Evolutionary conservation across 2,888 invertebrate genomes (phyloP).

Genomic region (Plebejus argus): DNA sequence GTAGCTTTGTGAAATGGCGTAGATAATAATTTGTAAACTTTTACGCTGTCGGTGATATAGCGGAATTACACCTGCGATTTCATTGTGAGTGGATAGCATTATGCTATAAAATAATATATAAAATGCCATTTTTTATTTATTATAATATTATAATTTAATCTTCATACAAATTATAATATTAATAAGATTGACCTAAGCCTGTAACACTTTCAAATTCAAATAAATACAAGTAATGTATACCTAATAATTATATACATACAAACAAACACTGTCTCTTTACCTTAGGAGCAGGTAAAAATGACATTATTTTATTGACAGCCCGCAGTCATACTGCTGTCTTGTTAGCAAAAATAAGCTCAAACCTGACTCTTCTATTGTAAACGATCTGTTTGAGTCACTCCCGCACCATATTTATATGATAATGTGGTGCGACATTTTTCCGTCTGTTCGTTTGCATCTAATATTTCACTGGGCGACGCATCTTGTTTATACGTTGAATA

Average conservation of each 20-base stretch:
- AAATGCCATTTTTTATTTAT: neutral
- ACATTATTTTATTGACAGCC: constrained; percentile 1
- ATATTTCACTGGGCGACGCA: constrained; percentile 66
- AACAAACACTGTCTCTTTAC: neutral
- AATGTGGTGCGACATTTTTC: constrained; percentile 71
- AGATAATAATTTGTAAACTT: constrained; percentile 36
- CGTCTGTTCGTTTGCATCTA: constrained; percentile 68
- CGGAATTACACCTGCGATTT: constrained; percentile 25
- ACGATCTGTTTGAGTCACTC: constrained; percentile 35
- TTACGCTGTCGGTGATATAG: constrained; percentile 27
- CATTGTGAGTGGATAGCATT: neutral
- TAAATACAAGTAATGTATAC: too few species aligned
- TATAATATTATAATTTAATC: neutral
- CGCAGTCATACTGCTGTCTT: constrained; percentile 15
- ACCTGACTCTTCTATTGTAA: constrained; percentile 28
- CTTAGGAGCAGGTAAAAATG: neutral
- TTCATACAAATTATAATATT: too few species aligned
- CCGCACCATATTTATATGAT: constrained; percentile 65
- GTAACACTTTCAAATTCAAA: too few species aligned
- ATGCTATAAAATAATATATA: neutral
- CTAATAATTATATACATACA: neutral
- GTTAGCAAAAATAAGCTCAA: constrained; percentile 10
- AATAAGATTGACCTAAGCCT: too few species aligned
- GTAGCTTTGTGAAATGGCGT: constrained; percentile 35
- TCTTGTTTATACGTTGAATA: constrained; percentile 74